Evolutionary conservation across 2,113 vertebrate genomes (phyloP), one percentile per base, ranked within the genome.

Genomic region (Leptocoma aspasia): DNA sequence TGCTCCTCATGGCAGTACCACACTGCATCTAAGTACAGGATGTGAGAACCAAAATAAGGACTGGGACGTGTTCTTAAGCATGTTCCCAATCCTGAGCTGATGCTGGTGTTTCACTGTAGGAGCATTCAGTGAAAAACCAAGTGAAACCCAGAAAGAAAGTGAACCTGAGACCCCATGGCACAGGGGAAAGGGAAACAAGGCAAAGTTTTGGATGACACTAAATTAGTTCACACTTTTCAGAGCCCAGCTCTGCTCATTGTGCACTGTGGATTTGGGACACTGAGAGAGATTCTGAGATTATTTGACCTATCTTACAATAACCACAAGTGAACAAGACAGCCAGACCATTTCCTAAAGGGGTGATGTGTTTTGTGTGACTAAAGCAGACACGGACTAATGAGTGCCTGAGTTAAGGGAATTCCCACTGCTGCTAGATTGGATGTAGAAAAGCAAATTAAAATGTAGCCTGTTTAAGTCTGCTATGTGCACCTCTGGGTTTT

Each of bases 11-110:
- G 35, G 65, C 69, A 68, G 24, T 7, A 23, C 39, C 23, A 2
- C 2, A 0, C 28, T 33, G 72, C 2, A 3, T 6, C n/a, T 2
- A 15, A 57, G 18, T 0, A 5, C 9, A n/a, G 57, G 35, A 21
- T 23, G 5, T 1, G 3, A 87, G 37, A 44, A 18, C 27, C 1
- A 5, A 44, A 50, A 52, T 11, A 13, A 28, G 6, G 24, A 7
- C 1, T 47, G 42, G 45, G 24, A 31, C 0, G 0, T 4, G 6
- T 22, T 33, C 17, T 22, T 12, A 13, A 28, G 16, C 2, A 7
- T 24, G 11, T 7, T 5, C 10, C 31, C n/a, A 27, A 8, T 17
- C 20, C 56, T 54, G 47, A 78, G 35, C 60, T 42, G 37, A 10
- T 53, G 24, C 6, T 35, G 24, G 8, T 28, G 31, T 33, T 70